Base-by-base conservation (phyloP, 2,888 invertebrate species). In the Drosophila mimetica region DNA sequence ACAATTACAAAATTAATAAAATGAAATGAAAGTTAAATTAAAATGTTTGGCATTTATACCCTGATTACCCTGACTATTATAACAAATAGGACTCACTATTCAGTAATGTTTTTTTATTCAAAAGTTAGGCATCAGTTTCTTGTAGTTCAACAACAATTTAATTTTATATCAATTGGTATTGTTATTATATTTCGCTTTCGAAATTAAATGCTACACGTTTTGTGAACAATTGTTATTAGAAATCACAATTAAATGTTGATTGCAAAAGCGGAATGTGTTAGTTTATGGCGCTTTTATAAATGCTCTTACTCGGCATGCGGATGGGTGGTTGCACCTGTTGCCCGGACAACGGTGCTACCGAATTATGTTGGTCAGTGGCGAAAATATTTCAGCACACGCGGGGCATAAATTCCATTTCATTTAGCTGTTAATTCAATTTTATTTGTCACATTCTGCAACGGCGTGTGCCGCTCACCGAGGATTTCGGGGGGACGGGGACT, bases 351-450 rank as follows among this genome's bases (percentile, higher is more conserved):
- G 14, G 14, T 8, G 20, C 2, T n/a, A 5, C 34, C 37, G 20
- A 37, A 37, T 46, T 34, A 57, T 41, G 16, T 41, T 41, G 52
- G 52, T 20, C 52, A 30, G 11, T 4, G 30, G 13, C 18, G 16
- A 13, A 39, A 28, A 52, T 52, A 53, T 47, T 55, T 37, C 28
- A 8, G 20, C 28, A 36, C 65, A 36, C 11, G 34, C 28, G 13
- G 28, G n/a, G 18, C 54, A 52, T 63, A 71, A 61, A 63, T 61
- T 51, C 22, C 52, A 18, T 69, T 55, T 57, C 41, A 69, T 71
- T 71, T 69, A 46, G 54, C 51, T 41, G 39, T 70, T 55, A 55
- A 69, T 54, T 69, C 32, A 55, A 69, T 61, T 61, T 70, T 54
- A 36, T 50, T 47, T 64, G 39, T 13, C 63, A 42, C 59, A 48